Conservation (phyloP, 2,113 vertebrate species). For the Thymallus thymallus region DNA sequence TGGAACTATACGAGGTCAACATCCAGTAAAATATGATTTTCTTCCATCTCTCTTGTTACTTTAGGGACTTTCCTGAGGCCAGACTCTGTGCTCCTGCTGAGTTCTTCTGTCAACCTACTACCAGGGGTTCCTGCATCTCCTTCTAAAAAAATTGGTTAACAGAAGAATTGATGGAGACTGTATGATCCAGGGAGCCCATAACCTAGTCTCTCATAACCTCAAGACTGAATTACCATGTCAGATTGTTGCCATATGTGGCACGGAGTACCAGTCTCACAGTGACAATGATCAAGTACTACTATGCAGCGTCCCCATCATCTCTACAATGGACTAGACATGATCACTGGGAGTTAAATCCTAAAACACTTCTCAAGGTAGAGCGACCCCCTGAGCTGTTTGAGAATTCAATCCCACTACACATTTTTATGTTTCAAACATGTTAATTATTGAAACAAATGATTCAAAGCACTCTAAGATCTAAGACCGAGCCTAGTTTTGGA, state of each 20-base stretch:
- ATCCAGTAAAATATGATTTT: not conserved
- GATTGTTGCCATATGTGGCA: slow-evolving; percentile 79
- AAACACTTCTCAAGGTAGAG: slow-evolving; percentile 22
- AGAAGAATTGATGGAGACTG: slow-evolving; percentile 62
- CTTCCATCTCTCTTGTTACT: slow-evolving; percentile 30
- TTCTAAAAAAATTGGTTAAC: slow-evolving; percentile 39
- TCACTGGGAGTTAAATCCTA: slow-evolving; percentile 26
- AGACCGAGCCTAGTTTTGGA: slow-evolving; percentile 37
- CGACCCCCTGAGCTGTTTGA: not conserved
- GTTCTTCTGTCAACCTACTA: slow-evolving; percentile 50
- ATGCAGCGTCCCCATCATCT: slow-evolving; percentile 55
- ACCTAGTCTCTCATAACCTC: slow-evolving; percentile 71
- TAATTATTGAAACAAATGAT: slow-evolving; percentile 66
- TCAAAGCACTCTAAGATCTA: slow-evolving; percentile 36
- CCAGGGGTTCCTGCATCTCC: slow-evolving; percentile 41
- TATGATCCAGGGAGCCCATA: slow-evolving; percentile 63
- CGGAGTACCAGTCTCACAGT: slow-evolving; percentile 60
- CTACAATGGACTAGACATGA: slow-evolving; percentile 21
- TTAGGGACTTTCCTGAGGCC: slow-evolving; percentile 40
- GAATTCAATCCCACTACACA: not conserved
- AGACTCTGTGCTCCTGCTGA: slow-evolving; percentile 47
- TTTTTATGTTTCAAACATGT: slow-evolving; percentile 41
- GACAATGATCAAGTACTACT: slow-evolving; percentile 71
- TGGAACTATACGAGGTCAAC: not conserved
- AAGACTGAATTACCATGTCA: slow-evolving; percentile 69